Percentiles rank a stretch among this genome's conserved stretches.
These are phyloP conservation scores for Ciconia stormi DNA, from an alignment of 2,113 vertebrate genomes.

Conservation along the genomic window DNA sequence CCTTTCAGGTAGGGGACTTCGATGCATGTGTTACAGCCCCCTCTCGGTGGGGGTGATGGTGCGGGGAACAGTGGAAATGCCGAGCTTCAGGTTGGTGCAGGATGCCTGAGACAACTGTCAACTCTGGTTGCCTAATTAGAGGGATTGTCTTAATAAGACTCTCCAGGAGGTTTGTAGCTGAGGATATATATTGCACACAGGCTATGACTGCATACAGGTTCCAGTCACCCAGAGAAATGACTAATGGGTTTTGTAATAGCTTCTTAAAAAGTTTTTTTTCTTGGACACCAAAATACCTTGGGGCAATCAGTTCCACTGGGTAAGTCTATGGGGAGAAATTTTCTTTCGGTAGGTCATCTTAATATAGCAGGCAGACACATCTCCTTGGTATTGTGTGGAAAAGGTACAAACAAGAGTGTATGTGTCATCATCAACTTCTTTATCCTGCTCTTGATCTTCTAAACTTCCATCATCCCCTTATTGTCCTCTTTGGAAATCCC, in stretches of 20 bases:
- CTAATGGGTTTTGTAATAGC: background rate
- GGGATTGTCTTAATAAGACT: background rate
- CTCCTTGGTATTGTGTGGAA: background rate
- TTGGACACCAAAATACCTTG: background rate
- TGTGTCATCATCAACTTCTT: background rate
- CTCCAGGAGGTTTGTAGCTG: background rate
- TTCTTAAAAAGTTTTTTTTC: background rate
- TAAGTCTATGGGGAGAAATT: background rate
- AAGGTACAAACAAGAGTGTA: background rate
- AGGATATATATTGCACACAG: background rate
- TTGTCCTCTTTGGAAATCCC: background rate
- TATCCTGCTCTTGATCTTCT: background rate
- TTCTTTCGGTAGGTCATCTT: background rate
- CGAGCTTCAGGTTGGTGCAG: background rate
- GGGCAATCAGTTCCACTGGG: background rate
- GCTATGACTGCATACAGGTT: background rate
- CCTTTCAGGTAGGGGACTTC: background rate
- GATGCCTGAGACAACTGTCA: background rate
- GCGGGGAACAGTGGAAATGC: background rate
- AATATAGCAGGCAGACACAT: background rate
- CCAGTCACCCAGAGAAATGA: background rate
- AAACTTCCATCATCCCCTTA: background rate
- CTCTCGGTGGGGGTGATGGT: background rate
- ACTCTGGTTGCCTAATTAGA: background rate
- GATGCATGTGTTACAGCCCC: rapidly evolving